Evolutionary conservation across 2,113 vertebrate species (phyloP), one percentile per base, ranked within the genome.

Genomic region (Arothron firmamentum): DNA sequence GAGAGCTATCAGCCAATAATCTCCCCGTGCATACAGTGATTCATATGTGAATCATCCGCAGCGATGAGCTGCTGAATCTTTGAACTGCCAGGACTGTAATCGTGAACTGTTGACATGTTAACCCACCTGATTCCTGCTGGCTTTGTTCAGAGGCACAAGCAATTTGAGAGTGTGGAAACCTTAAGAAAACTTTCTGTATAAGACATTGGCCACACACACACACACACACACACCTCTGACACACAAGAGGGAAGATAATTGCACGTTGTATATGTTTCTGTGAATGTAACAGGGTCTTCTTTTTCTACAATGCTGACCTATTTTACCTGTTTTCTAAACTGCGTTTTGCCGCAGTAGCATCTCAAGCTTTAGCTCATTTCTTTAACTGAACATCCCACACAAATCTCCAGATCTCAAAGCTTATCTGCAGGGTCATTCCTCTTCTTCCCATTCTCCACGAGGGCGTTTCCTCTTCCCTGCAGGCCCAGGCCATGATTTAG

Each of bases 41-140:
- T 85, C 84, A 85, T 75, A 72, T 67, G 65, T 87, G 79, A 85
- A 81, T 84, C 81, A 84, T 82, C 60, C 46, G 0, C 18, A 10
- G 72, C 50, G 83, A 79, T 87, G 86, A 88, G 73, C 59, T 55
- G 74, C 67, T 50, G 74, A 66, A 76, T 59, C 75, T 83, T 64
- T 57, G 75, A 72, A 43, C 67, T 74, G 84, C 68, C 42, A 31
- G 38, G 58, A 51, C 43, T 54, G 74, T 81, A 67, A 86, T 85
- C 82, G 74, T 62, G 65, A 83, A 65, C 78, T 74, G 82, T 82
- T 86, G 88, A 89, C 79, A 82, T 48, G 73, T 88, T 89, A 87
- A 86, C 75, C 81, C 75, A 20, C 56, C 61, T 70, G 53, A 71
- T 69, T 81, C 63, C 65, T 14, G 65, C 43, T 56, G 52, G 28